Conservation (phyloP, 2,113 vertebrate species). For the Phodopus roborovskii region DNA sequence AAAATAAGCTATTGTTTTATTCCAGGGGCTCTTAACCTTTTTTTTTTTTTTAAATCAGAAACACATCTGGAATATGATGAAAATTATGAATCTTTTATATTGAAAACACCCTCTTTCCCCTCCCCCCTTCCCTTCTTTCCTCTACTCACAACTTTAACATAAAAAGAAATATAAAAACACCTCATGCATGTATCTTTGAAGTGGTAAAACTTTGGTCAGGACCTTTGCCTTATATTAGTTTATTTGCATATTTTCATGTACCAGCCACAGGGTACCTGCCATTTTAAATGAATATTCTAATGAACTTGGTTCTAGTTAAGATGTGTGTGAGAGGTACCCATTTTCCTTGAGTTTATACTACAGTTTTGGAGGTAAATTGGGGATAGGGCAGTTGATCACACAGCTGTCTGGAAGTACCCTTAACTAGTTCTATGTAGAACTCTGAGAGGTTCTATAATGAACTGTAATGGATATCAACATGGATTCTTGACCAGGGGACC, state of each 20-base stretch:
- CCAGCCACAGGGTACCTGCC: background rate
- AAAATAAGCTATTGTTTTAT: slow-evolving; percentile 25
- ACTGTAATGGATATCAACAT: background rate
- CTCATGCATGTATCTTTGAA: background rate
- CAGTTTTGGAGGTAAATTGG: background rate
- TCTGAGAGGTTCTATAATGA: background rate
- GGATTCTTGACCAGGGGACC: background rate
- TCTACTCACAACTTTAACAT: background rate
- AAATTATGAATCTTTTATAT: slow-evolving; percentile 29
- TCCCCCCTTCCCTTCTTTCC: too few relatives aligned
- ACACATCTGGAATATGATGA: background rate
- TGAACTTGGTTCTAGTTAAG: background rate
- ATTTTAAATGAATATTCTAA: background rate
- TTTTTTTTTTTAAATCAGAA: background rate
- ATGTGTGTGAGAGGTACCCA: background rate
- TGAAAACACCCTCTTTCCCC: background rate
- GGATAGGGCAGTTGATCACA: too few relatives aligned
- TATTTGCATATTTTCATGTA: background rate
- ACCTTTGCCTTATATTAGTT: background rate
- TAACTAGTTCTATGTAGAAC: background rate
- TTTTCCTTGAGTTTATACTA: background rate
- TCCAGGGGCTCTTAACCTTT: slow-evolving; percentile 11
- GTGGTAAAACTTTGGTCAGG: background rate
- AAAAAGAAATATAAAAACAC: background rate
- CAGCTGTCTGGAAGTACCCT: background rate